Evolutionary conservation across 1,140 invertebrate genomes (phyloP).

Genomic region (Andricus grossulariae): DNA sequence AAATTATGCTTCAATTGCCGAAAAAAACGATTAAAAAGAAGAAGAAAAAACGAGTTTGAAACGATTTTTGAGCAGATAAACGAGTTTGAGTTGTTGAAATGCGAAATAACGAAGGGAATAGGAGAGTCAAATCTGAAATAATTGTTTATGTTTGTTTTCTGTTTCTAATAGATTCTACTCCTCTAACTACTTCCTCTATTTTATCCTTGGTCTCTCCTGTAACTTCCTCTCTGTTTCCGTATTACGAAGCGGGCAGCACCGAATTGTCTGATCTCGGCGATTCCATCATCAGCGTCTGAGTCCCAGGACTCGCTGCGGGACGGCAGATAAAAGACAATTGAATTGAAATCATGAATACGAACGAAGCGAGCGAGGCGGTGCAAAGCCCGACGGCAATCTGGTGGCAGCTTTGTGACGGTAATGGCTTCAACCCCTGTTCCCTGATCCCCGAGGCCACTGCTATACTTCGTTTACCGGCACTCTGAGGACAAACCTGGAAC

Average conservation of each 20-base stretch:
- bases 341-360: slow-evolving; percentile 76
- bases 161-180: background rate
- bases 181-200: background rate
- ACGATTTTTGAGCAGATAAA: too few species aligned
- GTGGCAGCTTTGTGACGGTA: slow-evolving; percentile 75
- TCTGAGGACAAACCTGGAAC: background rate
- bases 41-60: too few species aligned
- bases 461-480: slow-evolving; percentile 28
- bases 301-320: slow-evolving; percentile 60
- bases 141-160: background rate
- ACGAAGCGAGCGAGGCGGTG: slow-evolving; percentile 65
- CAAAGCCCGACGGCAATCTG: slow-evolving; percentile 72
- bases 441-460: slow-evolving; percentile 48
- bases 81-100: too few species aligned
- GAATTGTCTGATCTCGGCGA: slow-evolving; percentile 66
- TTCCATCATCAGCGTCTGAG: slow-evolving; percentile 68
- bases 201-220: background rate
- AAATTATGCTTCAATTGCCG: too few species aligned
- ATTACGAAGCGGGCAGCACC: slow-evolving; percentile 35
- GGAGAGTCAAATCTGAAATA: too few species aligned
- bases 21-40: too few species aligned
- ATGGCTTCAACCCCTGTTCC: slow-evolving; percentile 69
- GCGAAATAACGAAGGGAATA: too few species aligned
- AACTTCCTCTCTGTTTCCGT: background rate
- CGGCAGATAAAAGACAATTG: slow-evolving; percentile 75